phyloP scores from a whole-genome alignment of 2,113 vertebrate genomes.

The Triplophysa siluroides region DNA sequence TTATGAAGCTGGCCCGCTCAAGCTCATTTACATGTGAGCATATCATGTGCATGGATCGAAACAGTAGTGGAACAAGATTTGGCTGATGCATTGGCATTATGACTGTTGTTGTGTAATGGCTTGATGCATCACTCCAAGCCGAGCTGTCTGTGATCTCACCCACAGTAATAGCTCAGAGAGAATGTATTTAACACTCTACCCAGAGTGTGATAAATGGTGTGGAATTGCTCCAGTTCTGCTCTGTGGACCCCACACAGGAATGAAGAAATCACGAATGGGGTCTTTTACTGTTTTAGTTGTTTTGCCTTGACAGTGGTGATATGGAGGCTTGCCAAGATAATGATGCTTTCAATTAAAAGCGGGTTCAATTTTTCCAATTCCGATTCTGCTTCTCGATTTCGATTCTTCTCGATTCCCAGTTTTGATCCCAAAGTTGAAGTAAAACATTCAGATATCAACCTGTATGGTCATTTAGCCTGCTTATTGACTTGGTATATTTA shows the following conservation, averaged over 20 bases:
- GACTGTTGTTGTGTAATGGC: conserved; percentile 50
- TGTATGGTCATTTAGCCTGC: too few relatives aligned
- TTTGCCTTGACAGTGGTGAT: too few relatives aligned
- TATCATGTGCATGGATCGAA: conserved; percentile 40
- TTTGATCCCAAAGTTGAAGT: too few relatives aligned
- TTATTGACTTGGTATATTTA: too few relatives aligned
- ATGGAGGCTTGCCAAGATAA: too few relatives aligned
- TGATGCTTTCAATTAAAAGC: too few relatives aligned
- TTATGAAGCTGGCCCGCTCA: conserved; percentile 28
- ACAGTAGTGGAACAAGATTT: conserved; percentile 35
- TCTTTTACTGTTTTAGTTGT: too few relatives aligned
- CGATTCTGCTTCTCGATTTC: too few relatives aligned
- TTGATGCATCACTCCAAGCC: conserved; percentile 54
- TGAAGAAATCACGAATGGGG: too few relatives aligned
- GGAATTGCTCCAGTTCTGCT: conserved; percentile 14
- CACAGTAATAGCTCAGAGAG: conserved; percentile 33
- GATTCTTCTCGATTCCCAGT: too few relatives aligned
- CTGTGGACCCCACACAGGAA: neutral
- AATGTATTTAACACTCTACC: conserved; percentile 46
- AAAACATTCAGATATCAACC: too few relatives aligned
- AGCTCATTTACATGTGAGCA: conserved; percentile 53
- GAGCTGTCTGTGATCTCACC: conserved; percentile 47
- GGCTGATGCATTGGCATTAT: conserved; percentile 48
- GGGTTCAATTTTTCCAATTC: too few relatives aligned
- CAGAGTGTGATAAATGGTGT: conserved; percentile 31